Evolutionary conservation across 2,888 invertebrate genomes (phyloP), one percentile per base, ranked within the genome.

Genomic region (Geotrupes spiniger): DNA sequence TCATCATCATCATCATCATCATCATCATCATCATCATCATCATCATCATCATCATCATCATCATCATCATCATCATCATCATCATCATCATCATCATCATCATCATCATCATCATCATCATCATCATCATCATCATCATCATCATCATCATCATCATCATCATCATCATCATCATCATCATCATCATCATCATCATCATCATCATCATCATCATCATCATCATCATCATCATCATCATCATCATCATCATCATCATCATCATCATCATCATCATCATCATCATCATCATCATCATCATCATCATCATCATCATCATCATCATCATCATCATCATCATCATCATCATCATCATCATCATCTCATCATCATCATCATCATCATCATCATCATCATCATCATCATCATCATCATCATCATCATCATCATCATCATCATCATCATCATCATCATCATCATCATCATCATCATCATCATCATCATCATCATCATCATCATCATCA

Each of bases 311-410:
- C 27, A 27, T 27, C 27, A 27, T 27, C 27, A 27, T 27, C 27
- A 27, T 27, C 27, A 27, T 27, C 27, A 27, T 27, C 27, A 27
- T 27, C 27, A 27, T 27, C 27, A 27, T 27, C 27, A 27, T 27
- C 27, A 27, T 27, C 27, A 27, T 27, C 27, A 27, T 27, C 27
- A 27, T 27, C 27, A 27, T 27, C 27, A 27, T 27, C 27, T 27
- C 9, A 27, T 27, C 9, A 27, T 27, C 9, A 27, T 27, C 9
- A 27, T 27, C 27, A 9, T 27, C 9, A 9, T 27, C 27, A 9
- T 27, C 9, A 9, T 27, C 27, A 9, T 27, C 9, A 9, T 27
- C 27, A 9, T 27, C 9, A 9, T 27, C 27, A 9, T 27, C 9
- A 9, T 27, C 27, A 9, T 27, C 9, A 9, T 27, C 27, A 9